Percentiles rank a stretch among this genome's conserved stretches.
These are phyloP conservation scores for Lutjanus erythropterus DNA, from an alignment of 2,113 vertebrate species.

Conservation along the genomic window DNA sequence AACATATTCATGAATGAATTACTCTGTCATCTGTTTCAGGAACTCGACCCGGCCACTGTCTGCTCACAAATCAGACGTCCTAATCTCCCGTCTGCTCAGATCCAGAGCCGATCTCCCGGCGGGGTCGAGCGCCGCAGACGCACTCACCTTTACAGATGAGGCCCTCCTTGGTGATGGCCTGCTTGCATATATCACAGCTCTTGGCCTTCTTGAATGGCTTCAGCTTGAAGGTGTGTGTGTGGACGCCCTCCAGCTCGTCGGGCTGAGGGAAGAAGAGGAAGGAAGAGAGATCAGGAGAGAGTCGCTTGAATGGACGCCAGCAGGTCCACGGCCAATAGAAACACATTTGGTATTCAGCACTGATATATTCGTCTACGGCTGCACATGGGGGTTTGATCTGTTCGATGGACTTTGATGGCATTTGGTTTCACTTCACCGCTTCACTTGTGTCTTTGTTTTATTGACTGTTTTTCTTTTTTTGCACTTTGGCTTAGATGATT, in stretches of 20 bases:
- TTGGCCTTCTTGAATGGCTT: constrained; percentile 97
- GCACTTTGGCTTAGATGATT: not conserved
- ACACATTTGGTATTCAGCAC: constrained; percentile 25
- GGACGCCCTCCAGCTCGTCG: constrained; percentile 92
- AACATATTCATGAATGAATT: constrained; percentile 21
- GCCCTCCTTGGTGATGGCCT: constrained; percentile 94
- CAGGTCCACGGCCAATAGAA: constrained; percentile 39
- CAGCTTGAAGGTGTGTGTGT: constrained; percentile 92
- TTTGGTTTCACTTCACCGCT: constrained; percentile 10
- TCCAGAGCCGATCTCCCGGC: not conserved
- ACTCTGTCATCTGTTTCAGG: constrained; percentile 1
- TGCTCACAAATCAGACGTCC: not conserved
- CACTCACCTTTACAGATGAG: constrained; percentile 94
- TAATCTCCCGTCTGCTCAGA: not conserved
- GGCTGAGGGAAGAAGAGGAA: constrained; percentile 82
- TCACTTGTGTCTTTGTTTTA: not conserved
- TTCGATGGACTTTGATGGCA: constrained; percentile 14
- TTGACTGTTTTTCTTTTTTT: constrained; percentile 1
- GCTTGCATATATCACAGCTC: constrained; percentile 93
- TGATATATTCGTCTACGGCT: constrained; percentile 17
- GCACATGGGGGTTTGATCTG: constrained; percentile 11
- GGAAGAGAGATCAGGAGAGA: constrained; percentile 21
- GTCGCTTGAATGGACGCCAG: constrained; percentile 2
- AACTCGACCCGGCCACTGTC: constrained; percentile 7
- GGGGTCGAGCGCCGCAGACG: not conserved